Conservation (phyloP, 2,888 invertebrate species). For the Drosophila anceps region DNA sequence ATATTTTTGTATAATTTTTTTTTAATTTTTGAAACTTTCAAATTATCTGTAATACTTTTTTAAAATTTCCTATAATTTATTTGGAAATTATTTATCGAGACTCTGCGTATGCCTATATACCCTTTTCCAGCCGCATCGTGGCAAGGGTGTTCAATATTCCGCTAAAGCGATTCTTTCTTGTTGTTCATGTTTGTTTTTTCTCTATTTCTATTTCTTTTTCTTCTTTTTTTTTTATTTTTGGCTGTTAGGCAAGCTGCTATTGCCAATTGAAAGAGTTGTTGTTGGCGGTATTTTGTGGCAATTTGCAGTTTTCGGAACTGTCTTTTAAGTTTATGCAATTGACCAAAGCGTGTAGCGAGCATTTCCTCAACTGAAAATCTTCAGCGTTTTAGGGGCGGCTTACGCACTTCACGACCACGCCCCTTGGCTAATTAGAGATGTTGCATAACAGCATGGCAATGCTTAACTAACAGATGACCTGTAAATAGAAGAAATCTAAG, state of each 20-base stretch:
- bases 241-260: constrained; percentile 55
- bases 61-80: too few species aligned
- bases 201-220: not conserved
- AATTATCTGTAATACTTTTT: too few species aligned
- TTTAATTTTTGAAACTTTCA: too few species aligned
- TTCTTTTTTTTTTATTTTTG: not conserved
- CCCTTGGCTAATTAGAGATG: not conserved
- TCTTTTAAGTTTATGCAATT: constrained; percentile 24
- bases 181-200: constrained; percentile 16
- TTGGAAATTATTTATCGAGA: too few species aligned
- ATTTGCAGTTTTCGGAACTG: constrained; percentile 48
- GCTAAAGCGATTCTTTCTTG: not conserved
- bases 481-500: not conserved
- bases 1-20: too few species aligned
- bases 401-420: constrained; percentile 2
- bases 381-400: not conserved
- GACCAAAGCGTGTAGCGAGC: not conserved
- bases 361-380: not conserved
- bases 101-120: not conserved
- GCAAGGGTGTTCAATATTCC: constrained; percentile 6
- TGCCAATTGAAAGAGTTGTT: constrained; percentile 63
- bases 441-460: not conserved
- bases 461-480: not conserved
- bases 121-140: not conserved
- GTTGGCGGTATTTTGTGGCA: constrained; percentile 67